A percentile compares a stretch with the other conserved stretches of the same genome.
These are phyloP conservation scores for Emydoidea blandingii DNA, from an alignment of 2,797 vertebrate species.

Conservation along the genomic window DNA sequence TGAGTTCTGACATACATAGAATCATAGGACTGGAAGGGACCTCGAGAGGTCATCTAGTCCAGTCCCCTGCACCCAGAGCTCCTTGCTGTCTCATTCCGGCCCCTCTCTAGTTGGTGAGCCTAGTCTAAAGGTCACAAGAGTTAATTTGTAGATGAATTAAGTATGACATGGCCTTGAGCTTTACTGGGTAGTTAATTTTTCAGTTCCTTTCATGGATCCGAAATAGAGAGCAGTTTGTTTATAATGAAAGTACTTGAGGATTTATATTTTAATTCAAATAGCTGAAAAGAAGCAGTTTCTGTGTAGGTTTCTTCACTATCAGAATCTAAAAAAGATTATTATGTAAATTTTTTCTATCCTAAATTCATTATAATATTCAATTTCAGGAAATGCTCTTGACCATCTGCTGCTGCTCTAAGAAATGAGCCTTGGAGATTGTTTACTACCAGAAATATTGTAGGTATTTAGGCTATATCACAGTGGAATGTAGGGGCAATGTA, in stretches of 20 bases:
- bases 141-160: neutral
- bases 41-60: too few relatives aligned
- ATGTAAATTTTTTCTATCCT: conserved; percentile 69
- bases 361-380: conserved; percentile 75
- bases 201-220: conserved; percentile 31
- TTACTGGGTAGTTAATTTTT: conserved; percentile 38
- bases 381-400: conserved; percentile 76
- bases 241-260: conserved; percentile 62
- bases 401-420: conserved; percentile 71
- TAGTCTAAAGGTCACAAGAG: fast-evolving
- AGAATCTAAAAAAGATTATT: conserved; percentile 71
- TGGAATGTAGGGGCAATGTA: neutral
- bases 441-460: conserved; percentile 37
- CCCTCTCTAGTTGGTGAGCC: fast-evolving
- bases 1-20: neutral
- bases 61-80: too few relatives aligned
- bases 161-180: conserved; percentile 31
- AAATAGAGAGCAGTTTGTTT: conserved; percentile 50
- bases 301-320: conserved; percentile 54
- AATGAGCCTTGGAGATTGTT: conserved; percentile 63
- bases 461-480: conserved; percentile 35
- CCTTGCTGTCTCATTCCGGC: fast-evolving
- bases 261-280: conserved; percentile 27
- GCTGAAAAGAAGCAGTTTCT: conserved; percentile 61
- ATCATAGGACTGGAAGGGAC: too few relatives aligned